A percentile compares a stretch with the other conserved stretches of the same genome.
Evolutionary conservation across 2,797 vertebrate species (phyloP).

Genomic region (Enteromius anoplus): DNA sequence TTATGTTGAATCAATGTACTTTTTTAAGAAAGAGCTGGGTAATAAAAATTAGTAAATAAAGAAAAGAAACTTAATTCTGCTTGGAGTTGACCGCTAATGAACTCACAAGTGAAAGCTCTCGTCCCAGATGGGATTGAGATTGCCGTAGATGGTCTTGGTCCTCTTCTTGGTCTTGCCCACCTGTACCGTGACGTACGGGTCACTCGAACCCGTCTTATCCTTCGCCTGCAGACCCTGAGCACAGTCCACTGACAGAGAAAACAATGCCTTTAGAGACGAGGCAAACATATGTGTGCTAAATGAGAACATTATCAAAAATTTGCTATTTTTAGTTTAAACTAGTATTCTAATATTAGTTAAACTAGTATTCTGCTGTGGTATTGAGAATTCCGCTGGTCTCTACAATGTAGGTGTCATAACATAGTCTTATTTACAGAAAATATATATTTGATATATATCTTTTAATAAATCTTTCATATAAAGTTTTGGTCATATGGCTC

Average conservation of each 20-base stretch:
- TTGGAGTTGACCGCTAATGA: background rate
- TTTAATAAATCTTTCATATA: too few relatives aligned
- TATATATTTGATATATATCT: too few relatives aligned
- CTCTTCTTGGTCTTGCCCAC: conserved; percentile 98
- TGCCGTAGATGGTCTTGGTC: conserved; percentile 97
- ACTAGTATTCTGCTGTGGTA: too few relatives aligned
- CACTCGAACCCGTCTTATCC: conserved; percentile 97
- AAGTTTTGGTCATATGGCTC: too few relatives aligned
- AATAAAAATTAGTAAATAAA: background rate
- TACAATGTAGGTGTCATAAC: too few relatives aligned
- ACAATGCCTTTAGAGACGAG: background rate
- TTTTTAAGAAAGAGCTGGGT: background rate
- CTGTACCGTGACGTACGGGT: conserved; percentile 96
- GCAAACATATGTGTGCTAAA: too few relatives aligned
- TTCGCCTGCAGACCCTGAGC: conserved; percentile 97
- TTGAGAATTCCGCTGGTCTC: too few relatives aligned
- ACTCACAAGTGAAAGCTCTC: conserved; percentile 98
- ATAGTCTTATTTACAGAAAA: too few relatives aligned
- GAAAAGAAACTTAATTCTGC: background rate
- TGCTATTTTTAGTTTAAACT: too few relatives aligned
- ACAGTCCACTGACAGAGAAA: conserved; percentile 82
- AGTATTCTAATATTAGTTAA: too few relatives aligned
- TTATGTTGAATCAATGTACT: background rate
- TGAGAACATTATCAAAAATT: too few relatives aligned
- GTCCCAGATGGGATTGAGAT: conserved; percentile 97